Evolutionary conservation across 2,113 vertebrate species (phyloP).

Genomic region (Gavialis gangeticus): DNA sequence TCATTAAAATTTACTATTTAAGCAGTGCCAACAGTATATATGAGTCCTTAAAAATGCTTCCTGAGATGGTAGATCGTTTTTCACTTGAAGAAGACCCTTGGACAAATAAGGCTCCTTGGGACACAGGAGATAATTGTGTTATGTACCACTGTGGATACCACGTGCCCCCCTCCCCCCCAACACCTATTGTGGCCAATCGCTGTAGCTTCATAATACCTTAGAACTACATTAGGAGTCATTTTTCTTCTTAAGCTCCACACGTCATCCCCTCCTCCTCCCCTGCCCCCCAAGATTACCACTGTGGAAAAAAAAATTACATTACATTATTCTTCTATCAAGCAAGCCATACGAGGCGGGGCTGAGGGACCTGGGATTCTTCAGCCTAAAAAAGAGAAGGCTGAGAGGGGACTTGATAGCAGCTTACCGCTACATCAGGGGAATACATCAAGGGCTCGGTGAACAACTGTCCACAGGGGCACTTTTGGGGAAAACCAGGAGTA

Average conservation of each 20-base stretch:
- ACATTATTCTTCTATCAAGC: not conserved
- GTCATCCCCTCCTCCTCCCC: not conserved
- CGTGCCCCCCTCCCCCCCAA: not conserved
- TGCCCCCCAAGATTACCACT: not conserved
- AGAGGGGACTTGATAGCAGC: no score
- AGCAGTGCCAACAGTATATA: not conserved
- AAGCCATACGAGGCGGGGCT: no score
- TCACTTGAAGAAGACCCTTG: not conserved
- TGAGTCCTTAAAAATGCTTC: not conserved
- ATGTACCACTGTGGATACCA: not conserved
- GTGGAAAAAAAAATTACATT: not conserved
- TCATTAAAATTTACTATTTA: not conserved
- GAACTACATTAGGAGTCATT: not conserved
- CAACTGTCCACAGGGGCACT: no score
- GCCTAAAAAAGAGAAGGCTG: no score
- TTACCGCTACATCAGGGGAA: no score
- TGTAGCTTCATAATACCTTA: not conserved
- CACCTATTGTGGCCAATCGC: not conserved
- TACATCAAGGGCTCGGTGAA: no score
- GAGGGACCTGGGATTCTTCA: no score
- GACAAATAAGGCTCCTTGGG: not conserved
- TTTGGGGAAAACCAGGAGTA: no score
- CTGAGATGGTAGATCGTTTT: not conserved
- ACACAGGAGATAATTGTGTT: not conserved
- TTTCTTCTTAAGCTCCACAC: not conserved